Percentiles rank a stretch among this genome's conserved stretches.
These are phyloP conservation scores for Falcunculus frontatus DNA, from an alignment of 2,113 vertebrate species.

Conservation along the genomic window DNA sequence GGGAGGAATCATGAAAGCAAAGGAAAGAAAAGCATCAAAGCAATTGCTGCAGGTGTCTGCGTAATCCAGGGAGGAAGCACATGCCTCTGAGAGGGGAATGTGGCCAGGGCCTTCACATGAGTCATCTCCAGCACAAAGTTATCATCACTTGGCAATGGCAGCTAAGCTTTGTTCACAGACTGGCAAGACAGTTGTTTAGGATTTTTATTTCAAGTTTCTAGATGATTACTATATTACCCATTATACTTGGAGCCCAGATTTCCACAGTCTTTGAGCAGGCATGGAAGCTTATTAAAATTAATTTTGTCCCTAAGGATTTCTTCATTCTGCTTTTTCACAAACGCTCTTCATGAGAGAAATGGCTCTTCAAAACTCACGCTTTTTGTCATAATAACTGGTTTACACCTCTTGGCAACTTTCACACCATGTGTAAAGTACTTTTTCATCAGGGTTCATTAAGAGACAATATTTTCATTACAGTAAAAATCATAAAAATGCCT, in stretches of 20 bases:
- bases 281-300: constrained; percentile 69
- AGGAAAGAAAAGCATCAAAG: neutral
- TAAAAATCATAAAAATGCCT: constrained; percentile 35
- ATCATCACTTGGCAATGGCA: neutral
- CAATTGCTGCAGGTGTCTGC: neutral
- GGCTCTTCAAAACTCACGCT: constrained; percentile 52
- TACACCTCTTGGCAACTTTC: constrained; percentile 69
- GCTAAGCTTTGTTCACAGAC: neutral
- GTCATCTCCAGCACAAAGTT: neutral
- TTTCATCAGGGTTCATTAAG: constrained; percentile 62
- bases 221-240: neutral
- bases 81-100: accelerated
- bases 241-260: constrained; percentile 15
- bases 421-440: constrained; percentile 21
- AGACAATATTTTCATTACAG: constrained; percentile 58
- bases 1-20: neutral
- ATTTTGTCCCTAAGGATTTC: constrained; percentile 62
- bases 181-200: neutral
- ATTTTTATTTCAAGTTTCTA: constrained; percentile 3
- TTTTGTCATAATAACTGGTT: constrained; percentile 71
- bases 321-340: constrained; percentile 56
- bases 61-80: neutral
- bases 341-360: constrained; percentile 42
- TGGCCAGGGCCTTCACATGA: neutral
- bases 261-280: constrained; percentile 21